phyloP scores from a whole-genome alignment of 2,888 invertebrate species.

The Ptychoptera contaminata region DNA sequence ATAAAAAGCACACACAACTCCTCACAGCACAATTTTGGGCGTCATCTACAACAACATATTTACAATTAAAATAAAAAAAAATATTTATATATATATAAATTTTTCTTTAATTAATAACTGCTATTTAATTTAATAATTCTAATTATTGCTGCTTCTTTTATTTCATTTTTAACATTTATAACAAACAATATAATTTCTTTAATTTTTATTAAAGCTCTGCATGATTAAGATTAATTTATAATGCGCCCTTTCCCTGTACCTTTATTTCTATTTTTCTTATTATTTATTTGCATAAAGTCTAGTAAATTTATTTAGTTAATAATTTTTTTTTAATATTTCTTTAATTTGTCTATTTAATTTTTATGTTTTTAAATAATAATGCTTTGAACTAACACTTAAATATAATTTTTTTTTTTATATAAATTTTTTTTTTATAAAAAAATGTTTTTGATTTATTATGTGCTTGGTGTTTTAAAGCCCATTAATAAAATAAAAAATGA shows the following conservation, averaged over 20 bases:
- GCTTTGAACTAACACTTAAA: background rate
- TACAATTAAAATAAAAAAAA: too few species aligned
- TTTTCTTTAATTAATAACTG: too few species aligned
- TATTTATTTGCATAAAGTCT: background rate
- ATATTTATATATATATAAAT: too few species aligned
- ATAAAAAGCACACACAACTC: too few species aligned
- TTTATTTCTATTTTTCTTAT: background rate
- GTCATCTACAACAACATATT: too few species aligned
- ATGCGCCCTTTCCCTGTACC: background rate
- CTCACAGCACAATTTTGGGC: too few species aligned
- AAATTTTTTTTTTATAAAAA: constrained; percentile 4
- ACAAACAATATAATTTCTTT: too few species aligned
- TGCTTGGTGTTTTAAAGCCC: constrained; percentile 8
- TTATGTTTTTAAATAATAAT: background rate
- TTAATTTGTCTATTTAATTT: constrained; percentile 1
- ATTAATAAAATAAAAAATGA: constrained; percentile 1
- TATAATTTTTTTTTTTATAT: background rate
- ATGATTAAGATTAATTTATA: background rate
- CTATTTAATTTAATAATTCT: too few species aligned
- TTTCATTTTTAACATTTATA: too few species aligned
- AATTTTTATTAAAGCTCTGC: background rate
- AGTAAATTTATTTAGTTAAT: background rate
- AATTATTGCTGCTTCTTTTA: too few species aligned
- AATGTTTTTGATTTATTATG: constrained; percentile 4
- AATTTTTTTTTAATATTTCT: background rate